Evolutionary conservation across 2,888 invertebrate species (phyloP), one percentile per base, ranked within the genome.

Genomic region (Pecten maximus): DNA sequence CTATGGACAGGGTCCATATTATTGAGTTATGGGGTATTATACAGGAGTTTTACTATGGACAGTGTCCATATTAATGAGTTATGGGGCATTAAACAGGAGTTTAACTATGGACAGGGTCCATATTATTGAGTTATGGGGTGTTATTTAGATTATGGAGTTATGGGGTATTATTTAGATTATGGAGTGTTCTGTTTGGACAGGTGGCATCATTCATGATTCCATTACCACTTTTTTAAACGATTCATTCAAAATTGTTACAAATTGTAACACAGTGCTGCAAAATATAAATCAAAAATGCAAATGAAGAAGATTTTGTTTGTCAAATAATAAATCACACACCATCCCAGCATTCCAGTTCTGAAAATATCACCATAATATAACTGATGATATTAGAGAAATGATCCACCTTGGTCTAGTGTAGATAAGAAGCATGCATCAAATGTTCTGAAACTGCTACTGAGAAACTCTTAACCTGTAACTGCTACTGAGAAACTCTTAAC

Each of bases 281-380:
- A 74, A 35, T 28, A 35, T 35, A 74, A 74, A 4, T 74, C 74
- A 35, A 74, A 60, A 74, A 74, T 74, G 74, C 74, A 28, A 74
- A 74, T 35, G 12, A 74, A 74, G 35, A 35, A 74, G 35, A 74
- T 28, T 74, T 35, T 35, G 10, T 28, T 28, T 54, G 54, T 23
- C n/a, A 54, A 23, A 54, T 28, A 10, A 2, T 35, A 28, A 74
- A 74, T 74, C 28, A 35, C n/a, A n/a, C 74, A 35, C 35, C 35
- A 74, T 74, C 74, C 74, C 35, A 74, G 74, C 74, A 74, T 74
- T 74, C 35, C 35, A 74, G 6, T 54, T 74, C 74, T 74, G 74
- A 74, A 74, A 74, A 74, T 74, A 12, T 74, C 74, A 74, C 23
- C 28, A 35, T 35, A 60, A 6, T 2, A 15, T n/a, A 60, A 28